Evolutionary conservation across 2,888 invertebrate species (phyloP).

Genomic region (Spodoptera picta): DNA sequence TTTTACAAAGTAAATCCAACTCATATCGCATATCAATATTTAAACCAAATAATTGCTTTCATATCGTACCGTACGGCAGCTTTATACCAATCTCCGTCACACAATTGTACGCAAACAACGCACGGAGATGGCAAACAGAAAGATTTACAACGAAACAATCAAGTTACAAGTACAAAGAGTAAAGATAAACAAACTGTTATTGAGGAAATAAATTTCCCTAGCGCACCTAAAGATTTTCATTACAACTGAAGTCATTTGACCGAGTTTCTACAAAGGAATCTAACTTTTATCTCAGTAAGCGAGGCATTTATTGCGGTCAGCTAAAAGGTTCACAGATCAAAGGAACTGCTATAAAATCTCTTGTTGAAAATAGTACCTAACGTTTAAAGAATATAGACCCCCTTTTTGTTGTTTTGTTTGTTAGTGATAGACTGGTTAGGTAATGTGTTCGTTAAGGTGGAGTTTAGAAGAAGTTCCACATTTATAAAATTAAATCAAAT

Average conservation of each 20-base stretch:
- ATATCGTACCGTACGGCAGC: background rate
- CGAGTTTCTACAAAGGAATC: constrained; percentile 78
- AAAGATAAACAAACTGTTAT: constrained; percentile 62
- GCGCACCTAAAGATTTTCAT: constrained; percentile 79
- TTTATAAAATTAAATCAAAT: too few relatives aligned
- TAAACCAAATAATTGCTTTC: too few relatives aligned
- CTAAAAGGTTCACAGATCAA: constrained; percentile 76
- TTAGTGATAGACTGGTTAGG: constrained; percentile 22
- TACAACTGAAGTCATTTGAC: constrained; percentile 79
- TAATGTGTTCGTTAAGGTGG: constrained; percentile 1
- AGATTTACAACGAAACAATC: constrained; percentile 36
- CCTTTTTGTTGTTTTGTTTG: constrained; percentile 60
- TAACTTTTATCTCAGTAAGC: constrained; percentile 81
- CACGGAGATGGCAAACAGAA: constrained; percentile 23
- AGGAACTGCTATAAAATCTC: constrained; percentile 68
- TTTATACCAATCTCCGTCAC: background rate
- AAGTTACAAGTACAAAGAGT: constrained; percentile 44
- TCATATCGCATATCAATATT: too few relatives aligned
- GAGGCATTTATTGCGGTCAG: constrained; percentile 82
- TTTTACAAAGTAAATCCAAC: too few relatives aligned
- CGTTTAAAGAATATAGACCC: constrained; percentile 53
- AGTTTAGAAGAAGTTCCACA: too few relatives aligned
- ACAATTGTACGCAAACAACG: constrained; percentile 8
- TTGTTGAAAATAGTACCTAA: constrained; percentile 60
- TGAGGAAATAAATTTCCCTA: constrained; percentile 74